Base-by-base conservation (phyloP, 2,797 vertebrate genomes). In the Thaleichthys pacificus region DNA sequence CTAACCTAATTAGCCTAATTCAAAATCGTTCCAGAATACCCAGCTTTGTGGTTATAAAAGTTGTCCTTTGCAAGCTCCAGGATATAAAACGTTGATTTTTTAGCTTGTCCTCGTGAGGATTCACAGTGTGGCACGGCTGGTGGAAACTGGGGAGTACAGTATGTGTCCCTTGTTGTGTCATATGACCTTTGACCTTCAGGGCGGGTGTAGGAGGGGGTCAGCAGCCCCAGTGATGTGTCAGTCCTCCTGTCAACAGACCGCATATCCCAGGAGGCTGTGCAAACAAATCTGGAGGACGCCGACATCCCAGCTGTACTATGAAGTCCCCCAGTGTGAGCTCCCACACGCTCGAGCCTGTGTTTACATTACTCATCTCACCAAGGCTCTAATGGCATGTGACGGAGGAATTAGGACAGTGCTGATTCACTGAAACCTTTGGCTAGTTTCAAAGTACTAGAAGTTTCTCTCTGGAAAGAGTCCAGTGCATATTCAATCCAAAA, bases 1-100 rank as follows among this genome's bases (percentile, higher is more conserved):
- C 86, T 89, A 90, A 90, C 90, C 89, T 91, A 91, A 92, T 92
- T 93, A 90, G 86, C 86, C 88, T 87, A 83, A 91, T 91, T 90
- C 84, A 83, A 87, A 90, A 89, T 87, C 72, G 79, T 89, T 91
- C 87, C 89, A 87, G 42, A 91, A 89, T 87, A 84, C 86, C 77
- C 83, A 70, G 77, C 71, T 88, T 89, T 87, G 86, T 21, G 22
- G 61, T 89, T 86, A 70, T 83, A 78, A 85, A 86, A 87, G 72
- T 73, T 67, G 9, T n/a, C 51, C 81, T 83, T 79, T 76, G 67
- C 84, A 76, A 79, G 26, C 28, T 77, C 79, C 84, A 81, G 61
- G 82, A 88, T 75, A 82, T 73, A 84, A 86, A 84, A 79, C 66
- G 65, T 70, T 83, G 73, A 42, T 9, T 22, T 14, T 22, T 35